A percentile compares a stretch with the other conserved stretches of the same genome.
These are phyloP conservation scores for Verasper variegatus DNA, from an alignment of 2,113 vertebrate species.

Conservation along the genomic window DNA sequence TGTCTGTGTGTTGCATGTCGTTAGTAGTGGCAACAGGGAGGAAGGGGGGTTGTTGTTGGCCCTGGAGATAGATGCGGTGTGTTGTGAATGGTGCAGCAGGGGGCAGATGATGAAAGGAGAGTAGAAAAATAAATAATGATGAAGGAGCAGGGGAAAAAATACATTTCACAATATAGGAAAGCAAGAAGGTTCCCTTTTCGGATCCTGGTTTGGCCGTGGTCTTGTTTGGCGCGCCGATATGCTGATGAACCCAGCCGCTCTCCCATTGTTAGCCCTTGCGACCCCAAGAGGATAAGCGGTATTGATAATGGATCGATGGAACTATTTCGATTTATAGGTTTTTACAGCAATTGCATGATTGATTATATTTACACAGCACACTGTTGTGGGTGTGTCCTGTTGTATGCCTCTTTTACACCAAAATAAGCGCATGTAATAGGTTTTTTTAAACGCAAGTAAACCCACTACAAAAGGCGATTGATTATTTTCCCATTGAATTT, in stretches of 20 bases:
- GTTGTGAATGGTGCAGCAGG: slow-evolving; percentile 22
- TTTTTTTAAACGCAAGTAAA: no score
- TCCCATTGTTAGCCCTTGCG: no score
- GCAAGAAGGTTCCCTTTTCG: no score
- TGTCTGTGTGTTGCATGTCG: slow-evolving; percentile 20
- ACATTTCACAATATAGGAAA: background rate
- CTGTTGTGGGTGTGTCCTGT: background rate
- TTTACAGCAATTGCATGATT: background rate
- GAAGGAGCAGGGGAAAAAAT: background rate
- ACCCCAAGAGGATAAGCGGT: no score
- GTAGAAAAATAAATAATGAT: background rate
- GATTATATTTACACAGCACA: background rate
- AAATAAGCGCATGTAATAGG: no score
- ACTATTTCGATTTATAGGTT: background rate
- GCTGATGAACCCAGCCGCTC: no score
- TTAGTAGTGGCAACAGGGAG: background rate
- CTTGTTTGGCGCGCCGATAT: no score
- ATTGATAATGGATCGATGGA: background rate
- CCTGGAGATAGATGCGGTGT: slow-evolving; percentile 17
- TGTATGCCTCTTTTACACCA: background rate
- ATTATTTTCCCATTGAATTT: no score
- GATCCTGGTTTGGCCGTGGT: no score
- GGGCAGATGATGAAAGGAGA: background rate
- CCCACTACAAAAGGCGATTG: no score
- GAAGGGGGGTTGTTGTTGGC: slow-evolving; percentile 9